These are phyloP conservation scores for Pandemis corylana DNA, from an alignment of 2,888 invertebrate genomes.

Conservation along the genomic window DNA sequence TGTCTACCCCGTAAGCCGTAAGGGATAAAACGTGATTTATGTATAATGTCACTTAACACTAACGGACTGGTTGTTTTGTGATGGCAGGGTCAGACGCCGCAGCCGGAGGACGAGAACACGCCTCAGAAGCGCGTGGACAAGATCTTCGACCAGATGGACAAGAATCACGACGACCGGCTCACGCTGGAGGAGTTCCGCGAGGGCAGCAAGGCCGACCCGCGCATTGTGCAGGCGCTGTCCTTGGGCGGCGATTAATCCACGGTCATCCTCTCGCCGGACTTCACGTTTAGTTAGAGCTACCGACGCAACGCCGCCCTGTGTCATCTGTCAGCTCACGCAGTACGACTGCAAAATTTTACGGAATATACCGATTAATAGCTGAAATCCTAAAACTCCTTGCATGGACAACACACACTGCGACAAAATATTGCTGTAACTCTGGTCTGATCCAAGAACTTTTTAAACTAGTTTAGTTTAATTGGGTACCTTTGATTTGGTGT, in stretches of 20 bases:
- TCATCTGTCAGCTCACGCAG: background rate
- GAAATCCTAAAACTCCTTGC: background rate
- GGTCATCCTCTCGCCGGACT: constrained; percentile 82
- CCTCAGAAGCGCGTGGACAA: constrained; percentile 98
- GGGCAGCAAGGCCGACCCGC: constrained; percentile 98
- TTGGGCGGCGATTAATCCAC: constrained; percentile 90
- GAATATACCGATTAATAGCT: background rate
- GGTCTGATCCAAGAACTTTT: background rate
- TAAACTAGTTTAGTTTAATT: background rate
- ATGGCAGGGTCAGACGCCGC: constrained; percentile 93
- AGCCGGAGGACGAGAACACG: constrained; percentile 95
- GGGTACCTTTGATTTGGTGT: background rate
- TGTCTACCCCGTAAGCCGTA: too few relatives aligned
- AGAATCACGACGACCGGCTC: constrained; percentile 98
- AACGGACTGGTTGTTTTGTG: background rate
- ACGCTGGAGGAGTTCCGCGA: constrained; percentile 98
- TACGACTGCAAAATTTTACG: background rate
- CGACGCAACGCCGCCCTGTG: constrained; percentile 55
- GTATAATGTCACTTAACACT: background rate
- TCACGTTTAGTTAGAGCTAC: constrained; percentile 72
- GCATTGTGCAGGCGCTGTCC: constrained; percentile 98
- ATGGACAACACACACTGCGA: background rate
- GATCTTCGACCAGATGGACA: constrained; percentile 99
- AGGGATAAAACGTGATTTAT: too few relatives aligned
- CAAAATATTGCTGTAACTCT: background rate